Percentiles rank a stretch among this genome's conserved stretches.
Evolutionary conservation across 1,140 invertebrate genomes (phyloP).

Genomic region (Cydia fagiglandana): DNA sequence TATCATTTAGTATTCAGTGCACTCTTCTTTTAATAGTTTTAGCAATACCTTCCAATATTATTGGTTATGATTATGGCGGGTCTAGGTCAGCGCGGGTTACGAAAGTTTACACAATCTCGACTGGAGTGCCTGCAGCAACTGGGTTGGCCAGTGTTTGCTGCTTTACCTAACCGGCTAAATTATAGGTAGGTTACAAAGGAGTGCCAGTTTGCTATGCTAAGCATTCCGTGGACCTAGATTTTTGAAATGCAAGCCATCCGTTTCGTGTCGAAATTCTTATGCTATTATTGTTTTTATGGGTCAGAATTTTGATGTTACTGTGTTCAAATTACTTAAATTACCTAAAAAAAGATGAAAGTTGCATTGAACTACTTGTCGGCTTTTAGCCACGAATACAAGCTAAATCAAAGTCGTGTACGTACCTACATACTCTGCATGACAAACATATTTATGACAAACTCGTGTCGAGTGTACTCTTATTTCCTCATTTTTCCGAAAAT

Average conservation of each 20-base stretch:
- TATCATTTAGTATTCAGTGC: background rate
- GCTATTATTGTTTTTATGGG: background rate
- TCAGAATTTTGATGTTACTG: background rate
- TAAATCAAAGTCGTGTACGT: background rate
- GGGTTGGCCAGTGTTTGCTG: background rate
- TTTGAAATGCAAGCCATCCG: background rate
- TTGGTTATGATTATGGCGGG: background rate
- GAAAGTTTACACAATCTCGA: background rate
- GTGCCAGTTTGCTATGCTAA: background rate
- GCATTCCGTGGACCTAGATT: background rate
- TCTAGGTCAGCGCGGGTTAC: constrained; percentile 12
- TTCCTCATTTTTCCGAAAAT: background rate
- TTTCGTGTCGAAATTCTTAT: background rate
- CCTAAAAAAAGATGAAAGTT: background rate
- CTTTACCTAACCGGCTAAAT: constrained; percentile 1
- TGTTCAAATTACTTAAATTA: background rate
- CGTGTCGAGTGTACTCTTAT: background rate
- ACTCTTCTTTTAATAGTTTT: background rate
- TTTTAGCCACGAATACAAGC: too few species aligned
- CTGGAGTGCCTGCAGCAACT: background rate
- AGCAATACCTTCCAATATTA: background rate
- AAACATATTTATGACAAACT: background rate
- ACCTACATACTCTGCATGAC: background rate
- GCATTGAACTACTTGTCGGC: too few species aligned
- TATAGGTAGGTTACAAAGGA: background rate